These are phyloP conservation scores for Ceratoteleas bidentatus DNA, from an alignment of 1,140 invertebrate genomes.

Conservation along the genomic window DNA sequence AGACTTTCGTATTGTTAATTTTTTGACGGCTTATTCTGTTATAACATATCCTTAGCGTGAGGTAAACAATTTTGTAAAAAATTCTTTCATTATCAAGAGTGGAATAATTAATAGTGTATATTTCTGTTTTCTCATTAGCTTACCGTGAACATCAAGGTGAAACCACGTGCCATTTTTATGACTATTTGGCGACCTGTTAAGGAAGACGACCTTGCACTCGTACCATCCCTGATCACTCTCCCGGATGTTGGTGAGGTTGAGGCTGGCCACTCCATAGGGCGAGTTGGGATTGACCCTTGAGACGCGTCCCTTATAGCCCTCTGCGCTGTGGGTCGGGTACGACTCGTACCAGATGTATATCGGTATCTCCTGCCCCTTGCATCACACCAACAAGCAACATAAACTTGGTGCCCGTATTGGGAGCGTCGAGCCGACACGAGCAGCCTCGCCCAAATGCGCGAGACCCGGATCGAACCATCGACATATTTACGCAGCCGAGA, in stretches of 20 bases:
- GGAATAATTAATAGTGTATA: too few relatives aligned
- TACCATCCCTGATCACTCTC: slow-evolving; percentile 97
- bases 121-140: slow-evolving; percentile 55
- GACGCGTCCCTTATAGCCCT: slow-evolving; percentile 94
- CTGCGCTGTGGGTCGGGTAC: slow-evolving; percentile 95
- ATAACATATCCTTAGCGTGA: too few relatives aligned
- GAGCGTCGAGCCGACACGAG: slow-evolving; percentile 32
- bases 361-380: slow-evolving; percentile 94
- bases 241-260: slow-evolving; percentile 95
- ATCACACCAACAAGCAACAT: slow-evolving; percentile 79
- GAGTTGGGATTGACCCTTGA: slow-evolving; percentile 92
- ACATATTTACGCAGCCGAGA: slow-evolving; percentile 25
- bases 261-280: slow-evolving; percentile 93
- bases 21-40: too few relatives aligned
- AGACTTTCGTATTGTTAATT: too few relatives aligned
- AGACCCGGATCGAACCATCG: slow-evolving; percentile 15
- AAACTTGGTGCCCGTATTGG: slow-evolving; percentile 70
- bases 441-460: slow-evolving; percentile 1
- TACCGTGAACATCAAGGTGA: slow-evolving; percentile 95
- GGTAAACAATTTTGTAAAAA: too few relatives aligned
- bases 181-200: slow-evolving; percentile 94
- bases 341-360: slow-evolving; percentile 99
- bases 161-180: slow-evolving; percentile 97
- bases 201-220: slow-evolving; percentile 97
- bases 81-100: too few relatives aligned